phyloP scores from a whole-genome alignment of 35 echinoderm and acorn worm species.

The Heliocidaris tuberculata region DNA sequence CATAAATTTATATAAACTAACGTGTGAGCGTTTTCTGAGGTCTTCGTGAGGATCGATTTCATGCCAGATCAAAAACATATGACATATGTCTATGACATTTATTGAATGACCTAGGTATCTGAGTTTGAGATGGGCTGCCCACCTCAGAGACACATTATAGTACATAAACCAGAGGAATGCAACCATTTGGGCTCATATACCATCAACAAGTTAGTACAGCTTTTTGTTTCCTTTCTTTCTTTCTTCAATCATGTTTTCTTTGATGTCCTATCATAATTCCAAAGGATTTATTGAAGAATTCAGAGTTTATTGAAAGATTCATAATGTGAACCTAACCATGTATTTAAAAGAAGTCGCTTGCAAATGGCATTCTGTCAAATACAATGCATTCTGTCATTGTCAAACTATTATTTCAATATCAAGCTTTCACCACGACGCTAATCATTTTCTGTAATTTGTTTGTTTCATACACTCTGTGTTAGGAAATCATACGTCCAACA shows the following conservation, averaged over 20 bases:
- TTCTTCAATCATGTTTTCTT: not conserved
- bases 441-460: not conserved
- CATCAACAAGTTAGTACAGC: conserved; percentile 2
- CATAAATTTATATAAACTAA: not conserved
- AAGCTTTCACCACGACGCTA: not conserved
- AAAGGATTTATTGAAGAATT: not conserved
- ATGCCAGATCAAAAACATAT: not conserved
- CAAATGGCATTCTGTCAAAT: not conserved
- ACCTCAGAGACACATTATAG: conserved; percentile 43
- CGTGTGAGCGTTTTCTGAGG: not conserved
- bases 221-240: not conserved
- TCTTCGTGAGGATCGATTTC: not conserved
- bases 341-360: not conserved
- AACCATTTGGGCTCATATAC: conserved; percentile 30
- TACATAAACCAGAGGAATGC: conserved; percentile 37
- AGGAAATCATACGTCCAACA: not conserved
- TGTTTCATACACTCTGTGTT: not conserved
- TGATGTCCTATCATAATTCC: not conserved
- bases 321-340: not conserved
- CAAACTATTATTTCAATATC: not conserved
- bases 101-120: not conserved
- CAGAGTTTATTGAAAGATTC: not conserved
- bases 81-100: not conserved
- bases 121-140: conserved; percentile 41
- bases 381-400: not conserved